Percentiles rank a stretch among this genome's conserved stretches.
phyloP scores from a whole-genome alignment of 2,888 invertebrate species.

The Noctua fimbriata region DNA sequence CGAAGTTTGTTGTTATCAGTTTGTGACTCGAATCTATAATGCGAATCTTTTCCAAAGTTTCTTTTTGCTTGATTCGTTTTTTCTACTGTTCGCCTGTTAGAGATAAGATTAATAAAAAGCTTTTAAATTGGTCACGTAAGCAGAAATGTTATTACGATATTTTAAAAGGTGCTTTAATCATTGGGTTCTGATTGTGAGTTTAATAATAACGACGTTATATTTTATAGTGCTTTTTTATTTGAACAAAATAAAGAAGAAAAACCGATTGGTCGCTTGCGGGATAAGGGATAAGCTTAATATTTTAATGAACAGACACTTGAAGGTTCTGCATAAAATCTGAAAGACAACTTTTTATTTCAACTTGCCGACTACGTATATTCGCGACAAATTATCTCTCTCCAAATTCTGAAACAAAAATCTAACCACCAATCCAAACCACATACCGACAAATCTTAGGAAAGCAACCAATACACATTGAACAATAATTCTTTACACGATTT shows the following conservation, averaged over 20 bases:
- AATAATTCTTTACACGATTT: constrained; percentile 72
- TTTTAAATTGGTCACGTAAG: constrained; percentile 1
- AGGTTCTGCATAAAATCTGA: too few species aligned
- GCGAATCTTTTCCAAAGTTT: background rate
- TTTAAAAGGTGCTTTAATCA: too few species aligned
- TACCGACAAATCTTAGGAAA: constrained; percentile 60
- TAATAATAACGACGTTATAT: too few species aligned
- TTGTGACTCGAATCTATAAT: constrained; percentile 46
- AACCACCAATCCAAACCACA: constrained; percentile 36
- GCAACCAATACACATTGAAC: constrained; percentile 32
- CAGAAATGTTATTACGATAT: background rate
- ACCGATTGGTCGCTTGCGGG: too few species aligned
- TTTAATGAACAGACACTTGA: too few species aligned
- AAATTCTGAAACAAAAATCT: constrained; percentile 18
- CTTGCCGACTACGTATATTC: background rate
- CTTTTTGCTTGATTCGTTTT: background rate
- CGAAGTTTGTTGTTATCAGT: constrained; percentile 35
- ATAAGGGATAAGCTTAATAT: too few species aligned
- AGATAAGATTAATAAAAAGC: background rate
- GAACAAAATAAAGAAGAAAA: too few species aligned
- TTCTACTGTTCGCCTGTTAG: background rate
- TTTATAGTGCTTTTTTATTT: too few species aligned
- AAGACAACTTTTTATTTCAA: too few species aligned
- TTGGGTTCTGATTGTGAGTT: too few species aligned
- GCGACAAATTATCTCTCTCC: background rate